Evolutionary conservation across 2,888 invertebrate genomes (phyloP).

Genomic region (Hirtodrosophila trivittata): DNA sequence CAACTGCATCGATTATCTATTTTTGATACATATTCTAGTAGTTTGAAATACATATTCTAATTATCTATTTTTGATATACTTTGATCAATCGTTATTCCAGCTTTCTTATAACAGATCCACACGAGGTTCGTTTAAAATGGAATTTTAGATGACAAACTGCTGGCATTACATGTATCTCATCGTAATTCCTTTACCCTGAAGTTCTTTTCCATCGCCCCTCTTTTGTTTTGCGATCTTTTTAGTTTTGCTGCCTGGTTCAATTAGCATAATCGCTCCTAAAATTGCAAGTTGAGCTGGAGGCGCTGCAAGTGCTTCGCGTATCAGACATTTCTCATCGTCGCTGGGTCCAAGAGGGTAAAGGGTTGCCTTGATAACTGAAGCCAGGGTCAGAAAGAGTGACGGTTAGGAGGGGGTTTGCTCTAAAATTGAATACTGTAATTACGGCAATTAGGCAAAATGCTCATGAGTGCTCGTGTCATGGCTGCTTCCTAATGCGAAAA

Average conservation of each 20-base stretch:
- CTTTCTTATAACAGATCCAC: no score
- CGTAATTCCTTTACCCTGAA: background rate
- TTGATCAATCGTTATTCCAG: no score
- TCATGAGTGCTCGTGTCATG: conserved; percentile 75
- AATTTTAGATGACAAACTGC: no score
- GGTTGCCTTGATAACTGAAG: conserved; percentile 30
- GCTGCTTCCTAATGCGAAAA: conserved; percentile 79
- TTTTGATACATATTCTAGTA: no score
- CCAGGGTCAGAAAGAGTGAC: background rate
- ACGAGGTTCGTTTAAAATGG: no score
- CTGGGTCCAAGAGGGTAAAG: conserved; percentile 34
- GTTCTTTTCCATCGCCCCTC: background rate
- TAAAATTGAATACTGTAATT: conserved; percentile 69
- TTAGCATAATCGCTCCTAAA: conserved; percentile 80
- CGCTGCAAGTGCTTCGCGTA: conserved; percentile 56
- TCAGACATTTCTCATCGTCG: conserved; percentile 62
- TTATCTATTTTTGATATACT: no score
- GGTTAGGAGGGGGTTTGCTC: conserved; percentile 8
- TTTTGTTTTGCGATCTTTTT: conserved; percentile 5
- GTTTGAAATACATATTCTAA: no score
- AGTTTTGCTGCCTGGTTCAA: conserved; percentile 62
- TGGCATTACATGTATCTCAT: conserved; percentile 9
- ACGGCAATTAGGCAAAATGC: conserved; percentile 74
- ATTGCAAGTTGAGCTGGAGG: conserved; percentile 66
- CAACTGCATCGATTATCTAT: no score